Percentiles rank a stretch among this genome's conserved stretches.
These are phyloP conservation scores for Hypothenemus hampei DNA, from an alignment of 1,140 invertebrate genomes.

Conservation along the genomic window DNA sequence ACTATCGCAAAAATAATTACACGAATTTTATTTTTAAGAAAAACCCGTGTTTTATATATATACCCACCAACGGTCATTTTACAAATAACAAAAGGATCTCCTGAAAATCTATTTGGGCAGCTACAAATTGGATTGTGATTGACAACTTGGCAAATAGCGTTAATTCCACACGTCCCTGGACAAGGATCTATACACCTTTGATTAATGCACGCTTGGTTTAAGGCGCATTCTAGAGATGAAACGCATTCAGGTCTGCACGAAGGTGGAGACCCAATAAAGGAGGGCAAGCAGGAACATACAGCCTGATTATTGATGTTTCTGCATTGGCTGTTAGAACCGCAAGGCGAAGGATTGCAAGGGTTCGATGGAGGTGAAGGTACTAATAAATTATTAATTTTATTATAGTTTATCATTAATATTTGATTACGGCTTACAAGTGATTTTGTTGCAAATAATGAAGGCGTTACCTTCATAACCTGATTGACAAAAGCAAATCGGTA, in stretches of 20 bases:
- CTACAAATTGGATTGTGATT: constrained; percentile 66
- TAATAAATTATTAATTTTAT: too few species aligned
- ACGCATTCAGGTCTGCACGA: constrained; percentile 66
- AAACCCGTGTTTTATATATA: too few species aligned
- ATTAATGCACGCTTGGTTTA: constrained; percentile 57
- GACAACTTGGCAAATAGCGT: constrained; percentile 61
- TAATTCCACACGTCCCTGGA: constrained; percentile 60
- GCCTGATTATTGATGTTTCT: constrained; percentile 62
- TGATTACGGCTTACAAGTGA: constrained; percentile 30
- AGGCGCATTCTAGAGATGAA: constrained; percentile 59
- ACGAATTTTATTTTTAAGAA: too few species aligned
- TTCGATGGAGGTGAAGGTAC: constrained; percentile 42
- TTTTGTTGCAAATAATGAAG: constrained; percentile 54
- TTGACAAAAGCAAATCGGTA: constrained; percentile 67
- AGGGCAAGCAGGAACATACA: constrained; percentile 68
- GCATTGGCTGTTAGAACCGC: constrained; percentile 74
- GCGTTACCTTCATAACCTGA: constrained; percentile 62
- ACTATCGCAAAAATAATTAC: constrained; percentile 19
- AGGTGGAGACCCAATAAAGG: constrained; percentile 67
- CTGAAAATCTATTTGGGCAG: constrained; percentile 58
- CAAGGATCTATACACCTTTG: constrained; percentile 68
- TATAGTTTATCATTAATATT: too few species aligned
- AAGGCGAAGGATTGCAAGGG: constrained; percentile 69
- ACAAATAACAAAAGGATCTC: constrained; percentile 62
- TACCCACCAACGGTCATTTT: constrained; percentile 40